Percentiles rank a stretch among this genome's conserved stretches.
Evolutionary conservation across 2,797 vertebrate genomes (phyloP).

Genomic region (Enteromius fasciolatus): DNA sequence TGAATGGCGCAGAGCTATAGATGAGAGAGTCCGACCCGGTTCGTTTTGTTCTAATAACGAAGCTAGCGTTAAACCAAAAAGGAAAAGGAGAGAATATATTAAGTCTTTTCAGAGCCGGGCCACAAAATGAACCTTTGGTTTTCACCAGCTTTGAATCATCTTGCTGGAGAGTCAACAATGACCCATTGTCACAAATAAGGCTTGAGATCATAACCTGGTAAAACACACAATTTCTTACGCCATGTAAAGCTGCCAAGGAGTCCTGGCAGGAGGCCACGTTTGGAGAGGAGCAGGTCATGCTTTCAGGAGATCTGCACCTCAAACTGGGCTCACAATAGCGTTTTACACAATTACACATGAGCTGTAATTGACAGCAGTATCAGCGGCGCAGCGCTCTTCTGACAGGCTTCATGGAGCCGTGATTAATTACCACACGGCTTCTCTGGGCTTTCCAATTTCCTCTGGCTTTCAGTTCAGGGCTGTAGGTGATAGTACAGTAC

Average conservation of each 20-base stretch:
- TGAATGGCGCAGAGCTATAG: background rate
- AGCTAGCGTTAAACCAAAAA: background rate
- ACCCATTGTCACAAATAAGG: background rate
- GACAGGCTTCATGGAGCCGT: constrained; percentile 90
- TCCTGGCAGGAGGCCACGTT: constrained; percentile 54
- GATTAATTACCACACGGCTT: constrained; percentile 93
- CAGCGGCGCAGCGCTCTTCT: constrained; percentile 86
- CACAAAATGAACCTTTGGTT: no score
- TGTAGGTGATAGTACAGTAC: constrained; percentile 79
- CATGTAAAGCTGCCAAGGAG: constrained; percentile 38
- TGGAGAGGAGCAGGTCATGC: constrained; percentile 48
- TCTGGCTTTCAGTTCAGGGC: constrained; percentile 76
- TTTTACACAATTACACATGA: constrained; percentile 87
- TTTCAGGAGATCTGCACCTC: constrained; percentile 70
- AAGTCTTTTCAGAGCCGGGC: background rate
- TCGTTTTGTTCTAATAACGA: background rate
- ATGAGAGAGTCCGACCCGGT: background rate
- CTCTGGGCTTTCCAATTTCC: constrained; percentile 88
- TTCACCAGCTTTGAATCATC: no score
- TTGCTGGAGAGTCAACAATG: background rate
- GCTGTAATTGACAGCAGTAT: constrained; percentile 89
- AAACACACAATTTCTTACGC: background rate
- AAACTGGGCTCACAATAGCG: constrained; percentile 63
- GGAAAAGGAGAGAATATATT: background rate
- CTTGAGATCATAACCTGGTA: background rate